Evolutionary conservation across 2,113 vertebrate genomes (phyloP), one percentile per base, ranked within the genome.

Genomic region (Petrocephalus microphthalmus): DNA sequence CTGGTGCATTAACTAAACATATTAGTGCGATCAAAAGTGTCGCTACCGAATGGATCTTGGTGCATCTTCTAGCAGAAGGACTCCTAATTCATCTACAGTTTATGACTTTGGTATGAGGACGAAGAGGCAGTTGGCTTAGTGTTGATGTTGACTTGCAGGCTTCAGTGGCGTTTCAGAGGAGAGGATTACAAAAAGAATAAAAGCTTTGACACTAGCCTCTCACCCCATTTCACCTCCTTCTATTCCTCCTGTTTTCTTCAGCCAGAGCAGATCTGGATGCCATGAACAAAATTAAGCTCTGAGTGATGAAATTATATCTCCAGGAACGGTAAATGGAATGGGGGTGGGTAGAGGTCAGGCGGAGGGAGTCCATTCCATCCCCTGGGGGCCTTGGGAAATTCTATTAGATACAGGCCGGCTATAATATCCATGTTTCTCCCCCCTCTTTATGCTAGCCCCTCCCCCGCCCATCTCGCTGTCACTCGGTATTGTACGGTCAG

Each of bases 191-290:
- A 92, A 93, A 91, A 93, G 93, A 92, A 93, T 93, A 94, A 95
- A 94, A 95, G 94, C 94, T 93, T 93, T 94, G 93, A 94, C 94
- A 94, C 93, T 91, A 87, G 91, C 90, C 91, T 91, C 93, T 53
- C 85, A 89, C 91, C 90, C 89, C 7, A 4, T 71, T 53, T 56
- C 89, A 81, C 85, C 52, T 90, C 90, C 89, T 37, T 90, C 53
- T 57, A 86, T 85, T 53, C 87, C 53, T 88, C 47, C 42, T 20
- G 22, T 84, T 93, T 92, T 91, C 89, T 89, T 67, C 10, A 1
- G 88, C 56, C 88, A 88, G 88, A 90, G 88, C 90, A 90, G 60
- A 89, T 53, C 81, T 92, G 93, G 93, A 93, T 89, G 91, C 92
- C 90, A 88, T 45, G 22, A 91, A 93, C 91, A 91, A 94, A 93